A percentile compares a stretch with the other conserved stretches of the same genome.
phyloP scores from a whole-genome alignment of 2,797 vertebrate genomes.

The Psittacula echo region DNA sequence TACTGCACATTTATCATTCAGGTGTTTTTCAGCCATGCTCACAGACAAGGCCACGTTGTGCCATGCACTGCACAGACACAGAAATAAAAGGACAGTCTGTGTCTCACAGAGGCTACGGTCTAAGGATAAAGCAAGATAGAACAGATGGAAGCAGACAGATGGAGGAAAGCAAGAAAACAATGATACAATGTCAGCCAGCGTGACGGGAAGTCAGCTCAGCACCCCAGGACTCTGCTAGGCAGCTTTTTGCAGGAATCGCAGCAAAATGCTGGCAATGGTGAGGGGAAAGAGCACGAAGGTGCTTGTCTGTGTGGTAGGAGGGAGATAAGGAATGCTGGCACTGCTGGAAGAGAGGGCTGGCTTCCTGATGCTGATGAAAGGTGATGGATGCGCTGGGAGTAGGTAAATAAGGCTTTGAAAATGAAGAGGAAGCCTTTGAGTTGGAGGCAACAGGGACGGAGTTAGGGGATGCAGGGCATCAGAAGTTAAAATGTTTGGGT shows the following conservation, averaged over 20 bases:
- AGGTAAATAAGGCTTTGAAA: not conserved
- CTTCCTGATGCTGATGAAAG: not conserved
- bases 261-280: not conserved
- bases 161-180: conserved; percentile 41
- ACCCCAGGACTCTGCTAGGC: not conserved
- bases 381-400: accelerated
- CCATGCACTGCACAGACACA: not conserved
- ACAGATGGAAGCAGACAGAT: conserved; percentile 65
- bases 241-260: not conserved
- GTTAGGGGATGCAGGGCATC: not conserved
- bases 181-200: conserved; percentile 36
- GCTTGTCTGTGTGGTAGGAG: not conserved
- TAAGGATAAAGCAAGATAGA: not conserved
- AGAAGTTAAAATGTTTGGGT: not conserved
- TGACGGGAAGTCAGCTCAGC: conserved; percentile 52
- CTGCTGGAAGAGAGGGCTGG: not conserved
- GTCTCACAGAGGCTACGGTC: not conserved
- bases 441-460: not conserved
- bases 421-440: not conserved
- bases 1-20: accelerated
- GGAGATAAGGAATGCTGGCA: not conserved
- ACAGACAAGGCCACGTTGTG: not conserved
- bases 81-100: not conserved
- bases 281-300: not conserved
- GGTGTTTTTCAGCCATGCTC: not conserved